phyloP scores from a whole-genome alignment of 2,797 vertebrate species.

The Paguma larvata region DNA sequence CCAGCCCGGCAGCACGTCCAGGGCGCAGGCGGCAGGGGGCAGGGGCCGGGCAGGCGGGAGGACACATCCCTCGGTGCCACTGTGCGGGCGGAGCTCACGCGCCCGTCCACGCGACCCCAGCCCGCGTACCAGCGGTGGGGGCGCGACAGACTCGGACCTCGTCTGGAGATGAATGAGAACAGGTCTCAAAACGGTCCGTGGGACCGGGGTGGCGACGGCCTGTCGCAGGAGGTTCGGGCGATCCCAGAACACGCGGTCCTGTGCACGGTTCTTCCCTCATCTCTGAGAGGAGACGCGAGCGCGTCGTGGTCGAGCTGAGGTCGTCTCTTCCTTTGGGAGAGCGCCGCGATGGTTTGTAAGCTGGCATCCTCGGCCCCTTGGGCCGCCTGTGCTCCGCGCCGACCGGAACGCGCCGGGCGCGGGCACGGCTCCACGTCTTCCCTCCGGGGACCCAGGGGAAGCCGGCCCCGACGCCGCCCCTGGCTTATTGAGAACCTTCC shows the following conservation, averaged over 20 bases:
- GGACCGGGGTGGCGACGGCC: too few species aligned
- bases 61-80: accelerated
- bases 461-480: accelerated
- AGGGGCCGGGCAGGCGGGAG: accelerated
- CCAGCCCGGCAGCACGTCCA: accelerated
- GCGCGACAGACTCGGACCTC: background rate
- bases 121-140: accelerated
- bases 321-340: background rate
- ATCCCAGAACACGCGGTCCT: background rate
- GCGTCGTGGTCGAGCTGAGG: accelerated
- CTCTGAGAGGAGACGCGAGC: background rate
- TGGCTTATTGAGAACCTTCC: background rate
- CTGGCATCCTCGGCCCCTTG: background rate
- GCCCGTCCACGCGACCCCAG: too few species aligned
- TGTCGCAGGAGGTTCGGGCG: background rate
- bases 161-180: background rate
- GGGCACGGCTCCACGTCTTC: background rate
- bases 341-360: accelerated
- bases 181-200: background rate
- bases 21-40: background rate
- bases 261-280: background rate
- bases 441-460: background rate
- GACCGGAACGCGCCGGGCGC: too few species aligned
- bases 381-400: too few species aligned
- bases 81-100: accelerated